phyloP scores from a whole-genome alignment of 2,113 vertebrate genomes.

The Numida meleagris region DNA sequence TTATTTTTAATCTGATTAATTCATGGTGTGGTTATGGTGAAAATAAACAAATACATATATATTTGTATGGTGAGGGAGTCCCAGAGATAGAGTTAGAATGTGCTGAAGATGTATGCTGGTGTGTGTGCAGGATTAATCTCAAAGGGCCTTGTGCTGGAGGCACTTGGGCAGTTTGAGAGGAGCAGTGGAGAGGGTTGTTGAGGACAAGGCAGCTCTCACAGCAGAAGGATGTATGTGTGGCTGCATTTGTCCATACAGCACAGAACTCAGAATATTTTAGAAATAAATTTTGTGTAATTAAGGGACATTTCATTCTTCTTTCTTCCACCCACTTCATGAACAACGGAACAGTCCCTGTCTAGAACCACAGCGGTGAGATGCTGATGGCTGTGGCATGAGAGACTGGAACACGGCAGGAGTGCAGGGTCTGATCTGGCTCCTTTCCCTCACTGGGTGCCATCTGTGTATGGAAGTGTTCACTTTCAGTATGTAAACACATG shows the following conservation, averaged over 20 bases:
- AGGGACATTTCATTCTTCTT: accelerated
- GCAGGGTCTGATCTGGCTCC: not conserved
- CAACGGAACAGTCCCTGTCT: not conserved
- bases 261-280: not conserved
- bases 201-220: not conserved
- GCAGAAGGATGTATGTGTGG: not conserved
- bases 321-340: accelerated
- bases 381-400: not conserved
- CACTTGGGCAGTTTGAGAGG: not conserved
- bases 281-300: not conserved
- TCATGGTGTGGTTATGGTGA: not conserved
- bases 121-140: not conserved
- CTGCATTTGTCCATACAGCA: not conserved
- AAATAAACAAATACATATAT: not conserved
- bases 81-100: not conserved
- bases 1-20: not conserved
- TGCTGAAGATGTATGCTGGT: not conserved
- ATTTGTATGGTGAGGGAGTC: not conserved
- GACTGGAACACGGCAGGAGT: not conserved
- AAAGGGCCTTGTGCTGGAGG: accelerated
- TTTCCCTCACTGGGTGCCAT: not conserved
- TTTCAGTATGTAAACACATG: not conserved
- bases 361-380: not conserved
- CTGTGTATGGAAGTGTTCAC: not conserved
- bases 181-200: not conserved